Conservation (phyloP, 2,888 invertebrate genomes). For the Pandemis heparana region DNA sequence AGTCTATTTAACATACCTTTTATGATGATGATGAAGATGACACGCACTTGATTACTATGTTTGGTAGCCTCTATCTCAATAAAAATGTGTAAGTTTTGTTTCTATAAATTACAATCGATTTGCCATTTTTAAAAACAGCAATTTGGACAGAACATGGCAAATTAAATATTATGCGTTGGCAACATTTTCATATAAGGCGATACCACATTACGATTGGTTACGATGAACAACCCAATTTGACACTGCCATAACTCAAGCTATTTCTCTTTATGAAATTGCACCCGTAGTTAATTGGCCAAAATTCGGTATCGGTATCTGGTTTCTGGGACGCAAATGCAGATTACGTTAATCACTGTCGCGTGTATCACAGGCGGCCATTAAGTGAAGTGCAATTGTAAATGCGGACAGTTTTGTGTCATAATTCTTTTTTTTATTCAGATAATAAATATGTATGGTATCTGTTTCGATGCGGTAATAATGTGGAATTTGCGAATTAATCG, state of each 20-base stretch:
- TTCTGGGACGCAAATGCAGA: constrained; percentile 46
- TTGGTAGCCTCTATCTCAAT: too few relatives aligned
- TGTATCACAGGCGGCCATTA: constrained; percentile 23
- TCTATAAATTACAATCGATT: background rate
- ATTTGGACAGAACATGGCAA: background rate
- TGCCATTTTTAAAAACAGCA: background rate
- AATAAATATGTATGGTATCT: constrained; percentile 22
- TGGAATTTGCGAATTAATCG: constrained; percentile 40
- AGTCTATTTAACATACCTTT: too few relatives aligned
- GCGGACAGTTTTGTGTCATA: constrained; percentile 40
- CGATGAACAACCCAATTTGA: constrained; percentile 30
- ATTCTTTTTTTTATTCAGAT: constrained; percentile 26
- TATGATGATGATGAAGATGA: too few relatives aligned
- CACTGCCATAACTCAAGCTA: constrained; percentile 49
- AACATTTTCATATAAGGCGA: constrained; percentile 3
- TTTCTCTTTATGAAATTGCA: constrained; percentile 54
- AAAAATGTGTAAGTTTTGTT: too few relatives aligned
- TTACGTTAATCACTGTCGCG: constrained; percentile 49
- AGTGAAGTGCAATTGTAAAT: constrained; percentile 20
- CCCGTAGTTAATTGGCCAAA: constrained; percentile 58
- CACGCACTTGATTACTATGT: too few relatives aligned
- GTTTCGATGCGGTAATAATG: constrained; percentile 18
- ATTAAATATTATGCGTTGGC: background rate
- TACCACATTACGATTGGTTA: constrained; percentile 24
- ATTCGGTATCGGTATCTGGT: constrained; percentile 51